Evolutionary conservation across 2,797 vertebrate genomes (phyloP), one percentile per base, ranked within the genome.

Genomic region (Gastrophryne carolinensis): DNA sequence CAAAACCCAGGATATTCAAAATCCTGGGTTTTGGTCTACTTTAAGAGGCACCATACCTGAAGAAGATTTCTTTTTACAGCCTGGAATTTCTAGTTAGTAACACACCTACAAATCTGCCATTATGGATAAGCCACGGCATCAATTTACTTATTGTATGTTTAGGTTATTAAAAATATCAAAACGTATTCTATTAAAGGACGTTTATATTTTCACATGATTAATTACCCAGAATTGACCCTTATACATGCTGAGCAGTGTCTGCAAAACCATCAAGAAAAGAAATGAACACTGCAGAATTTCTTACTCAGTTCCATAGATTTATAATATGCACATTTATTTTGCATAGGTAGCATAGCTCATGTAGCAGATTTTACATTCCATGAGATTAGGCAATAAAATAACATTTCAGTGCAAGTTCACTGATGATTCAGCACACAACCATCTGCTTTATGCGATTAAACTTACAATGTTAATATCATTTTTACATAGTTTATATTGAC

Each of bases 371-470:
- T 77, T 77, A 77, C 49, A 58, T 77, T 77, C 74, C 66, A 65
- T 17, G n/a, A 72, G 60, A 72, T 78, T 72, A 72, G 35, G 53
- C 68, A 72, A 78, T 78, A 78, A 78, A 70, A 50, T 21, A 39
- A 71, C 67, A 71, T 77, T 54, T 71, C 49, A 71, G 60, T 26
- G 37, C 67, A 60, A 50, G 75, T 37, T 65, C 53, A 53, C 75
- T 30, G 39, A 68, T 50, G 21, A 79, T 75, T 49, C 47, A 73
- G 34, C 63, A 49, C 54, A 79, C 66, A 19, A 15, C 65, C 68
- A 72, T 50, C 58, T 76, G 24, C 49, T 47, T 26, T 63, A 62
- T 35, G 17, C 49, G 61, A 63, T 50, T 78, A 72, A 76, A 44
- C 19, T 12, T 11, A 65, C 50, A 52, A 2, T 54, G 24, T 49